phyloP scores from a whole-genome alignment of 2,888 invertebrate species.

The Psylliodes chrysocephalus region DNA sequence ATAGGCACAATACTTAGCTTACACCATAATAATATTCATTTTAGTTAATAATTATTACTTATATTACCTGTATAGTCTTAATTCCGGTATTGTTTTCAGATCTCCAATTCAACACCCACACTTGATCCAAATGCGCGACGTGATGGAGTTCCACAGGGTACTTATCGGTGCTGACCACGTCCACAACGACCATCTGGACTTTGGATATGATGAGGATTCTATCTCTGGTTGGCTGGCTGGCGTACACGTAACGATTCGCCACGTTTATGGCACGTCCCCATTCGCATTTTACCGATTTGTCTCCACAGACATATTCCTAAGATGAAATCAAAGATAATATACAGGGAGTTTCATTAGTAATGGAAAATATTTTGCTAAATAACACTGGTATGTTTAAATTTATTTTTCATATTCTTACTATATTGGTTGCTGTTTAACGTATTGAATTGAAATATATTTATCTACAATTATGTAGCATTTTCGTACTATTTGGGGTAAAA shows the following conservation, averaged over 20 bases:
- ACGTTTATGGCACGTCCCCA: constrained; percentile 81
- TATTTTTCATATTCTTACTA: no score
- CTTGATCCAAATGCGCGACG: constrained; percentile 77
- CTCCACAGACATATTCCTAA: constrained; percentile 77
- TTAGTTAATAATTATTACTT: no score
- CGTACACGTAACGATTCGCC: constrained; percentile 77
- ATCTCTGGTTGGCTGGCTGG: constrained; percentile 76
- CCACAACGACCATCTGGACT: constrained; percentile 77
- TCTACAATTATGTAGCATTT: no score
- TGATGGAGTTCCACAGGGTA: constrained; percentile 77
- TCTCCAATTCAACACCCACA: constrained; percentile 80
- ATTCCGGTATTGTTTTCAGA: constrained; percentile 69
- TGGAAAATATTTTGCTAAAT: no score
- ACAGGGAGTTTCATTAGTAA: no score
- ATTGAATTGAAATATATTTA: no score
- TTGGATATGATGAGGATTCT: constrained; percentile 78
- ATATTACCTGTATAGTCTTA: constrained; percentile 71
- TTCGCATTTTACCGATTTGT: constrained; percentile 72
- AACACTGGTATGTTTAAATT: no score
- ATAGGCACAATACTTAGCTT: no score
- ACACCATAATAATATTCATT: no score
- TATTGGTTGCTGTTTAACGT: no score
- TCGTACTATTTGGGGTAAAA: no score
- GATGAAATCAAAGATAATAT: no score
- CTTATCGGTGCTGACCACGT: constrained; percentile 78